Base-by-base conservation (phyloP, 2,888 invertebrate genomes). In the Drosophila maculinotata region DNA sequence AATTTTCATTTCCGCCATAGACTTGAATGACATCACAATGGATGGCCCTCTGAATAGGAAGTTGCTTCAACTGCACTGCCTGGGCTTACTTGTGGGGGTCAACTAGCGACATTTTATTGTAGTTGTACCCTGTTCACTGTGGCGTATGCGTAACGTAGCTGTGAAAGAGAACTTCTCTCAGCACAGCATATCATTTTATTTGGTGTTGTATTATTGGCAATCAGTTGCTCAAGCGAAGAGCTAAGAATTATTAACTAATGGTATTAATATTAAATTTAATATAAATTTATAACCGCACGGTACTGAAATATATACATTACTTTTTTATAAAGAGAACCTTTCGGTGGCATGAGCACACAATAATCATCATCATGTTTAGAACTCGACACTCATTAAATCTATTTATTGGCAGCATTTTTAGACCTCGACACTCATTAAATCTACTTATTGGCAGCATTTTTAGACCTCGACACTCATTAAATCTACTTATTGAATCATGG, bases 1-100 rank as follows among this genome's bases (percentile, higher is more conserved):
- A 86, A 79, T 86, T 83, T 81, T 69, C 74, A 81, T 77, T 82
- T 81, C 79, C 77, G 63, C 69, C 75, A 78, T 62, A 38, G 62
- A 79, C 58, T 74, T 52, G 48, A 58, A 58, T 70, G 58, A 41
- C 60, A 54, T 45, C 57, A 76, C 76, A 79, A 76, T 75, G 54
- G 33, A 35, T 45, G 42, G 38, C 33, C 36, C 52, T 53, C 20
- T 14, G 39, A 49, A 23, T 17, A 23, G 41, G 20, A 41, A 30
- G 39, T 56, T 15, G n/a, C n/a, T n/a, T n/a, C n/a, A n/a, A 38
- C 44, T 31, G 30, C 35, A 7, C 31, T 49, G 60, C 42, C 63
- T 48, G 30, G 8, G 25, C 49, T 51, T 25, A 10, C 69, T 48
- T 68, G 59, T 59, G 42, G 41, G 41, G 69, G 45, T 60, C 47